These are phyloP conservation scores for Chaetogeoica ovagalla DNA, from an alignment of 2,888 invertebrate genomes.

Conservation along the genomic window DNA sequence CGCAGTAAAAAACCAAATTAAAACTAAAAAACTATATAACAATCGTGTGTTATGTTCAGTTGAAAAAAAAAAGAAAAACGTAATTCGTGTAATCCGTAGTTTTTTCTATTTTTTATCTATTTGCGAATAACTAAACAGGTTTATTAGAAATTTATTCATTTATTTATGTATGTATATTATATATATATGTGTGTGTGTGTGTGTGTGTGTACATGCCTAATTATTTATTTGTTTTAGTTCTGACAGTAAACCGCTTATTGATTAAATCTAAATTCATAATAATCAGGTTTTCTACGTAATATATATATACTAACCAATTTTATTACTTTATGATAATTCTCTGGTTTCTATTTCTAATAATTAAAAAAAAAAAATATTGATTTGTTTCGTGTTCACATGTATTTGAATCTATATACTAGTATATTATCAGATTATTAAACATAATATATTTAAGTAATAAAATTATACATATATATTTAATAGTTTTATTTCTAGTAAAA, in stretches of 20 bases:
- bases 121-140: conserved; percentile 13
- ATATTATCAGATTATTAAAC: neutral
- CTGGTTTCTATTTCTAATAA: neutral
- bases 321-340: conserved; percentile 23
- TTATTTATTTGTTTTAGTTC: conserved; percentile 22
- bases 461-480: neutral
- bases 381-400: neutral
- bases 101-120: neutral
- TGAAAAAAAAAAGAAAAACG: too few species aligned
- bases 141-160: conserved; percentile 4
- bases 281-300: conserved; percentile 18
- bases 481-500: neutral
- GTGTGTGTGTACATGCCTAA: neutral
- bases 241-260: conserved; percentile 1
- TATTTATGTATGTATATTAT: neutral
- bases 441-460: neutral
- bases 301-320: neutral
- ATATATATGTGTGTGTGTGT: too few species aligned
- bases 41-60: neutral
- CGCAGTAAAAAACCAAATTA: neutral
- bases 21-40: neutral
- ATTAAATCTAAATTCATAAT: conserved; percentile 39
- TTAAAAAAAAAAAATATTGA: conserved; percentile 4
- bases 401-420: neutral
- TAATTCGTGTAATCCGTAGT: neutral